Base-by-base conservation (phyloP, 2,888 invertebrate species). In the Tetranychus piercei region DNA sequence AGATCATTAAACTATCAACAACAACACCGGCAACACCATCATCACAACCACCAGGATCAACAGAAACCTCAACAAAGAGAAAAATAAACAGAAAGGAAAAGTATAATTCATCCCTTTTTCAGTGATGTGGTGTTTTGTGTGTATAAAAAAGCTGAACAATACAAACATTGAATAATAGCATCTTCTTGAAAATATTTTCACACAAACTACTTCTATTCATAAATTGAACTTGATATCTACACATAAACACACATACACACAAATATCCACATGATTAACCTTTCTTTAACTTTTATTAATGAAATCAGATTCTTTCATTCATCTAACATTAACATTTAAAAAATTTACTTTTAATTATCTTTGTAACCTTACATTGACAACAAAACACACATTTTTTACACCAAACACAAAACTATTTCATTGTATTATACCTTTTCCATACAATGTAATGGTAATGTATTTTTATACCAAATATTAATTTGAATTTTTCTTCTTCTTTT, bases 1-100 rank as follows among this genome's bases (percentile, higher is more conserved):
- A 55, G 55, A 55, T 55, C 55, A 55, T 55, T 55, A 55, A 55
- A 55, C 55, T 55, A 55, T 55, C 55, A 55, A 55, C 55, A 55
- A 55, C 55, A 55, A 55, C 55, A 55, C 55, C 15, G 15, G 9
- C 55, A 55, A 15, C 55, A 55, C 15, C 55, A 55, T 55, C 55
- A 55, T 55, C 55, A 55, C 55, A 5, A 55, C 55, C 55, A 55
- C 6, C 55, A 55, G 15, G 55, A 55, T 55, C 55, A 55, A 55
- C 9, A 55, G 55, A 15, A 55, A 55, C 55, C 34, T 34, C 34
- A 34, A 34, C 34, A 34, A 34, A 34, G 34, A 34, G 34, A 34
- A 34, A 34, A 34, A 34, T 15, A 55, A 55, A 15, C 11, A 55
- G 15, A 55, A 55, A 55, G 55, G 55, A 55, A 55, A 55, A 55